Base-by-base conservation (phyloP, 2,113 vertebrate species). In the Cyprinodon tularosa region DNA sequence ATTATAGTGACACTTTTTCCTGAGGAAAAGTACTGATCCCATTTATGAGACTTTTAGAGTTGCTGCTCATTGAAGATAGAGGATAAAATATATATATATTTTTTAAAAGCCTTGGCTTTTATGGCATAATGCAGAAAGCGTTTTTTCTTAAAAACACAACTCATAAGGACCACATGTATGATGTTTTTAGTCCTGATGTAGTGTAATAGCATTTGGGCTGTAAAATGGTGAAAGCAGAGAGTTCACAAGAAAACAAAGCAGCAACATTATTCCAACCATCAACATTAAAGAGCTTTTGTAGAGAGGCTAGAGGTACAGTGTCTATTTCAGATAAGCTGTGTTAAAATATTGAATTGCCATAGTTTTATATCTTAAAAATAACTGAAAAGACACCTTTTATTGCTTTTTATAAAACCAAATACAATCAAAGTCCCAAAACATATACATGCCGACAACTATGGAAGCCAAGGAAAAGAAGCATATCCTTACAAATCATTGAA, bases 1-100 rank as follows among this genome's bases (percentile, higher is more conserved):
- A 71, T 47, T 57, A 78, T 71, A n/a, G 72, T 71, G 78, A 77
- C 71, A 81, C 50, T 68, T 86, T 85, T 78, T 82, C 76, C 76
- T 38, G n/a, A 17, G 65, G 76, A 77, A 74, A 74, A 84, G 73
- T 61, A 22, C 64, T 17, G 53, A 61, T 75, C 62, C 44, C 65
- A 61, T 84, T 78, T 76, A 42, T 9, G 38, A 76, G 76, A 20
- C 39, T 20, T 68, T 85, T 44, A 81, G 59, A 80, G 68, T 10
- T 20, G 44, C 67, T 67, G 72, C 22, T 77, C 65, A 0, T 62
- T 12, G 38, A 72, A 77, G 63, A 71, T 71, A 60, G 64, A 83
- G 71, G 77, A 84, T 88, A 78, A 86, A 80, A 63, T 72, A 59
- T 12, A 50, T 71, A 81, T 86, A 29, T 29, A 29, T 74, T 59